phyloP scores from a whole-genome alignment of 1,140 invertebrate genomes.

The Ostrea edulis region DNA sequence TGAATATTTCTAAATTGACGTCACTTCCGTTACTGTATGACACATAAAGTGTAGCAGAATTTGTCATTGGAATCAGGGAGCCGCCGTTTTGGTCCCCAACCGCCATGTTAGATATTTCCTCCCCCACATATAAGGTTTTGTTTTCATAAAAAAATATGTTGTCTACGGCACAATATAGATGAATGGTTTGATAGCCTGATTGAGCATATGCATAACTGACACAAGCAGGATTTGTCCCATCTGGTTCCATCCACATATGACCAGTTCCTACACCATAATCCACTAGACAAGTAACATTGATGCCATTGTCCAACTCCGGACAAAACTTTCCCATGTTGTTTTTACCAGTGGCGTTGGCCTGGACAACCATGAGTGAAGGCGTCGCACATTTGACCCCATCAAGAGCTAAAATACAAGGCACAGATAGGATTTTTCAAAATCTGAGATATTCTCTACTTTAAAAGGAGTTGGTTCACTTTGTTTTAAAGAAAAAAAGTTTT shows the following conservation, averaged over 20 bases:
- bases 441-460: too few species aligned
- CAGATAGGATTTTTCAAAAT: too few species aligned
- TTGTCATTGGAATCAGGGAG: slow-evolving; percentile 34
- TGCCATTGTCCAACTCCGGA: slow-evolving; percentile 33
- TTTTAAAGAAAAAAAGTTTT: too few species aligned
- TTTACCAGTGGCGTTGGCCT: slow-evolving; percentile 32
- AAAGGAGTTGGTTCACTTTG: too few species aligned
- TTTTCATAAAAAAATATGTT: slow-evolving; percentile 24
- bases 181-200: slow-evolving; percentile 40
- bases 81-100: slow-evolving; percentile 11
- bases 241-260: slow-evolving; percentile 35
- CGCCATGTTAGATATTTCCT: slow-evolving; percentile 25
- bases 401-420: neutral
- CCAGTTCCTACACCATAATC: slow-evolving; percentile 36
- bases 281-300: slow-evolving; percentile 42
- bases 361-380: neutral
- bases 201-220: slow-evolving; percentile 15
- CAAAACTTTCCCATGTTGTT: slow-evolving; percentile 34
- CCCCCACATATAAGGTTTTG: slow-evolving; percentile 44
- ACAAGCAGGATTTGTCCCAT: neutral
- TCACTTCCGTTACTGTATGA: slow-evolving; percentile 41
- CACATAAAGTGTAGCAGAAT: neutral
- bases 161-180: slow-evolving; percentile 19
- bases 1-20: slow-evolving; percentile 40
- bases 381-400: slow-evolving; percentile 1